A percentile compares a stretch with the other conserved stretches of the same genome.
Evolutionary conservation across 2,113 vertebrate genomes (phyloP).

Genomic region (Alexandromys fortis): DNA sequence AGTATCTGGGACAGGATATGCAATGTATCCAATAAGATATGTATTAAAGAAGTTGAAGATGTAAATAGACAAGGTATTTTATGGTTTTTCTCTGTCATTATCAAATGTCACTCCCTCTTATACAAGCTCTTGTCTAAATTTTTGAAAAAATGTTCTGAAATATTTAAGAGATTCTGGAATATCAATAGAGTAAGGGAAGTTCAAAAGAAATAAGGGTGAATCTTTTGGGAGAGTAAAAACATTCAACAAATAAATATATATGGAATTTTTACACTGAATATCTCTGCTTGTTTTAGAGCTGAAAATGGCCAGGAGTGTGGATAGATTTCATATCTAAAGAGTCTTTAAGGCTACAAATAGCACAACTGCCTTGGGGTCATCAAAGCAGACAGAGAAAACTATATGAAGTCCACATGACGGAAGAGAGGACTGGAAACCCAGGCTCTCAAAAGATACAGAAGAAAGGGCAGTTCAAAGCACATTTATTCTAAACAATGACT

Average conservation of each 20-base stretch:
- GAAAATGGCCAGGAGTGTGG: not conserved
- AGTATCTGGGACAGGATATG: not conserved
- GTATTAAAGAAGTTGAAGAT: not conserved
- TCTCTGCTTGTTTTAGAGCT: not conserved
- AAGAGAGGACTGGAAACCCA: not conserved
- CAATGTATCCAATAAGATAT: not conserved
- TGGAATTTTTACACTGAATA: not conserved
- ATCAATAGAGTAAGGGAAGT: not conserved
- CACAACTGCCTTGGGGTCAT: not conserved
- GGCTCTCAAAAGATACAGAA: not conserved
- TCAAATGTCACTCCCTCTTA: not conserved
- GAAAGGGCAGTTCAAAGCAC: not conserved
- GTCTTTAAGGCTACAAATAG: not conserved
- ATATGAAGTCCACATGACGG: not conserved
- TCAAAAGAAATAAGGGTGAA: not conserved
- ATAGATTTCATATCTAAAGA: not conserved
- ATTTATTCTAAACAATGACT: not conserved
- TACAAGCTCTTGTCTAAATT: not conserved
- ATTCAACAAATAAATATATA: not conserved
- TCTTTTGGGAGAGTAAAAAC: not conserved
- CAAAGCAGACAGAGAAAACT: not conserved
- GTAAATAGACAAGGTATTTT: not conserved
- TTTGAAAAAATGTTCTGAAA: conserved; percentile 24
- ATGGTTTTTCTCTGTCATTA: not conserved
- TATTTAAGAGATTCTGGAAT: conserved; percentile 18